Evolutionary conservation across 1,140 invertebrate species (phyloP).

Genomic region (Pomacea maculata): DNA sequence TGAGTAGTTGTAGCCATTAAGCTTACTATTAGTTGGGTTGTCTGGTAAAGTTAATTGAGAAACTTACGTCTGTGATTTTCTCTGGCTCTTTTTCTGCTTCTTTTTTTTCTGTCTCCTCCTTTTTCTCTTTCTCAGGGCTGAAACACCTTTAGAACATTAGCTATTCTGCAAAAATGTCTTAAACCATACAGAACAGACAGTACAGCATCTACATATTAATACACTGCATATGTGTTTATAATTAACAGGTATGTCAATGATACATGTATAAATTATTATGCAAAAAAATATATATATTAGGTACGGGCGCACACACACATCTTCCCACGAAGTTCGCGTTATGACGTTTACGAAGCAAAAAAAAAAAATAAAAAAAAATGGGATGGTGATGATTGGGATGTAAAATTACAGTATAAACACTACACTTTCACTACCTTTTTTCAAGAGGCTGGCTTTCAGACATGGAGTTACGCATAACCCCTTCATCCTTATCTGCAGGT

Average conservation of each 20-base stretch:
- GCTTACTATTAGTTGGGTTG: neutral
- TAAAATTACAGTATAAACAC: neutral
- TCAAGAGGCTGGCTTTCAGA: conserved; percentile 13
- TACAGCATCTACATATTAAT: neutral
- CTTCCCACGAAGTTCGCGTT: no score
- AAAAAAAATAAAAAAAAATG: no score
- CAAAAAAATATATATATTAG: no score
- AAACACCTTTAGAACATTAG: neutral
- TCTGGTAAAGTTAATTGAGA: neutral
- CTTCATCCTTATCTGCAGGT: conserved; percentile 43
- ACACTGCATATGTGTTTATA: no score
- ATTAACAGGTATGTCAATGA: no score
- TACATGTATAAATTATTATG: no score
- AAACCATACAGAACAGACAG: neutral
- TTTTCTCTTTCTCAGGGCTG: conserved; percentile 36
- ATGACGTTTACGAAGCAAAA: no score
- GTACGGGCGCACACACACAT: no score
- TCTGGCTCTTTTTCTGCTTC: conserved; percentile 45
- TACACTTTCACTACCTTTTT: conserved; percentile 20
- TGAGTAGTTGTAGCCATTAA: no score
- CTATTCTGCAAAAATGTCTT: no score
- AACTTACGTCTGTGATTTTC: conserved; percentile 20
- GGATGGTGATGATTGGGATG: no score
- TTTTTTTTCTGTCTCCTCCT: conserved; percentile 51
- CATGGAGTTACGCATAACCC: conserved; percentile 18